These are phyloP conservation scores for Sclerurus mexicanus DNA, from an alignment of 2,113 vertebrate genomes.

Conservation along the genomic window DNA sequence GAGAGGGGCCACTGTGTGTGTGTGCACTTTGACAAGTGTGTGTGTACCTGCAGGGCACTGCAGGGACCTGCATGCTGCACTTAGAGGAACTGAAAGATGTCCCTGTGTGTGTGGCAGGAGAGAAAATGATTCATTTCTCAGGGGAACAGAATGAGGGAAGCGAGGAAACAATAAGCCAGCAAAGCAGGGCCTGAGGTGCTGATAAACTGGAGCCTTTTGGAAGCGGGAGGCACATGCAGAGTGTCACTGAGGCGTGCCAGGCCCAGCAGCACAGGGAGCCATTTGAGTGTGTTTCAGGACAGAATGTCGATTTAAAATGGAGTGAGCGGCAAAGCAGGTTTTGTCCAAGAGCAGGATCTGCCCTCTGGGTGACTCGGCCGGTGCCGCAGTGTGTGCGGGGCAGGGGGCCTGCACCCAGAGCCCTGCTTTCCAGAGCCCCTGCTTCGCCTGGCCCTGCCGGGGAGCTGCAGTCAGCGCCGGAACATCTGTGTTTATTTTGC, in stretches of 20 bases:
- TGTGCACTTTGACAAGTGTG: fast-evolving
- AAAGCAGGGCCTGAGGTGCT: not conserved
- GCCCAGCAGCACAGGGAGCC: not conserved
- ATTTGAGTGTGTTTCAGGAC: not conserved
- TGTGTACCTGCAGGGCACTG: fast-evolving
- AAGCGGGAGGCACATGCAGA: not conserved
- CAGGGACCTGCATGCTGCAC: too few species aligned
- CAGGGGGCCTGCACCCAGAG: not conserved
- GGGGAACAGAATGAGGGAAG: not conserved
- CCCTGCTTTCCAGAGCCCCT: not conserved
- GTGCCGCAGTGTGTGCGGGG: fast-evolving
- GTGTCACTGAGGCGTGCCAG: not conserved
- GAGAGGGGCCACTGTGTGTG: not conserved
- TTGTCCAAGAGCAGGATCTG: not conserved
- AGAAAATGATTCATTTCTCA: not conserved
- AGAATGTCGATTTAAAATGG: not conserved
- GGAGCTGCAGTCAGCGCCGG: constrained; percentile 1
- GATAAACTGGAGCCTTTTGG: not conserved
- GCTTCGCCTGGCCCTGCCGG: constrained; percentile 31
- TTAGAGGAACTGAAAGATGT: not conserved
- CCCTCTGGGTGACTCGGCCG: fast-evolving
- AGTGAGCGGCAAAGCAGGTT: not conserved
- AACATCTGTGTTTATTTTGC: constrained; percentile 83
- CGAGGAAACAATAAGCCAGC: constrained; percentile 2
- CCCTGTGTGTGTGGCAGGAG: not conserved